phyloP scores from a whole-genome alignment of 2,888 invertebrate genomes.

The Brenthis daphne region DNA sequence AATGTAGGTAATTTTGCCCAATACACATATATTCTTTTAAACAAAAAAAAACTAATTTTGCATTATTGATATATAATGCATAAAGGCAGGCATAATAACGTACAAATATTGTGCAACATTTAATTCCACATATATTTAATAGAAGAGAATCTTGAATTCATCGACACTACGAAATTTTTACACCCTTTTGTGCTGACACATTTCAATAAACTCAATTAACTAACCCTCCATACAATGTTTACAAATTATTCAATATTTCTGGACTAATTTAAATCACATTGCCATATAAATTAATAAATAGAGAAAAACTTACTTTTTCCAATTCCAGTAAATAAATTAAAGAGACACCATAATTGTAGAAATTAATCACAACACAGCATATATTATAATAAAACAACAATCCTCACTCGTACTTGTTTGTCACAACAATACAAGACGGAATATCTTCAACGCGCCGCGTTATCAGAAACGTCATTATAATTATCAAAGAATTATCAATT shows the following conservation, averaged over 20 bases:
- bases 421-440: constrained; percentile 33
- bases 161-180: too few species aligned
- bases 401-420: constrained; percentile 32
- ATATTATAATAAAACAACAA: constrained; percentile 29
- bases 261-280: background rate
- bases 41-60: too few species aligned
- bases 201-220: too few species aligned
- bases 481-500: constrained; percentile 43
- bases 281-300: background rate
- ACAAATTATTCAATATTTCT: background rate
- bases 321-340: constrained; percentile 1
- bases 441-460: constrained; percentile 38
- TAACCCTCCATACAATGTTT: background rate
- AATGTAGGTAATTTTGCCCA: too few species aligned
- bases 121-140: too few species aligned
- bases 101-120: too few species aligned
- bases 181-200: too few species aligned
- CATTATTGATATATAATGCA: too few species aligned
- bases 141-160: too few species aligned
- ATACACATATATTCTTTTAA: too few species aligned
- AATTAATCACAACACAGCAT: constrained; percentile 21
- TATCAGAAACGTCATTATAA: constrained; percentile 45
- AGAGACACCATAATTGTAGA: constrained; percentile 4
- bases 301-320: constrained; percentile 4
- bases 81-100: too few species aligned